Percentiles rank a stretch among this genome's conserved stretches.
Conservation (phyloP, 2,888 invertebrate species). For the Drosophila barbarae region DNA sequence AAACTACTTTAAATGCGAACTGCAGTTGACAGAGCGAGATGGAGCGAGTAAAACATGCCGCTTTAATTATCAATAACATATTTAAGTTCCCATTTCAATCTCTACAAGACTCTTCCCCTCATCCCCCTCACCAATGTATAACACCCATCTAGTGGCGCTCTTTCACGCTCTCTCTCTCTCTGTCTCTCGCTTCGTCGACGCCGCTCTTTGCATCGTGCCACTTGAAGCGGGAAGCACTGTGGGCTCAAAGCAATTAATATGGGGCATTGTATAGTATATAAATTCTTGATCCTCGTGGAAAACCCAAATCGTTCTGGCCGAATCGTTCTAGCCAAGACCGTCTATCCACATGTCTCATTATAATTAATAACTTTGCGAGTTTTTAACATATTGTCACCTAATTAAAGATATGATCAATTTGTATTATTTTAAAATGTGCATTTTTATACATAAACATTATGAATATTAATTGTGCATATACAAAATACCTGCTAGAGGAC, state of each 20-base stretch:
- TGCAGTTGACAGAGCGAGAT: slow-evolving; percentile 38
- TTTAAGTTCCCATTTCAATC: slow-evolving; percentile 38
- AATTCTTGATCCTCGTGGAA: no score
- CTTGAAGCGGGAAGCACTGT: slow-evolving; percentile 14
- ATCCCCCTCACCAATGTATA: not conserved
- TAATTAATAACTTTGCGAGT: no score
- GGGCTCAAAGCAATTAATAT: not conserved
- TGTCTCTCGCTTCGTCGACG: slow-evolving; percentile 2
- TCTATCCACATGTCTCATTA: no score
- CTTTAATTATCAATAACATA: slow-evolving; percentile 68
- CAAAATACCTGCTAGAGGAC: no score
- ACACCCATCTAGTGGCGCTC: slow-evolving; percentile 6
- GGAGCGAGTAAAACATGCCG: slow-evolving; percentile 6
- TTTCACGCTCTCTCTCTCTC: slow-evolving; percentile 7
- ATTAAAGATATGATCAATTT: no score
- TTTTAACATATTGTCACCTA: no score
- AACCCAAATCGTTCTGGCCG: no score
- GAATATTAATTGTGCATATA: no score
- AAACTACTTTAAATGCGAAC: slow-evolving; percentile 21
- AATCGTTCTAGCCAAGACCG: no score
- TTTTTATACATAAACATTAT: no score
- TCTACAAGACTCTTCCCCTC: slow-evolving; percentile 3
- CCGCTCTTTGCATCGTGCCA: slow-evolving; percentile 22
- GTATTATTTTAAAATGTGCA: no score
- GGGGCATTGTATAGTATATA: no score